Conservation (phyloP, 2,888 invertebrate species). For the Pterostichus niger region DNA sequence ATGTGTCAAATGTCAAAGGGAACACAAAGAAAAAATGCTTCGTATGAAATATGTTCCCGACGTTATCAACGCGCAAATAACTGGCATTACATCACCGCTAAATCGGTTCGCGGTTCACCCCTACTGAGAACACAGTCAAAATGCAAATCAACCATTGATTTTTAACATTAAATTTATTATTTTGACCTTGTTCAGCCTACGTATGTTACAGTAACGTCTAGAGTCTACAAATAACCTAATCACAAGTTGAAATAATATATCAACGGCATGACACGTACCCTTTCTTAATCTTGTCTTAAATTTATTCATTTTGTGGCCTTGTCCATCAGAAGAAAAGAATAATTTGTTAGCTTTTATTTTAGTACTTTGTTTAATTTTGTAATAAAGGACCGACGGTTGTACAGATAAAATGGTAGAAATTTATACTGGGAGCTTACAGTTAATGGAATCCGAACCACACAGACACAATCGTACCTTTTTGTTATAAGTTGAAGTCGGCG, state of each 20-base stretch:
- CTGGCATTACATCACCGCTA: background rate
- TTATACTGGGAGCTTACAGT: too few species aligned
- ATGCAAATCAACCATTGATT: constrained; percentile 6
- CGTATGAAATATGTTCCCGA: background rate
- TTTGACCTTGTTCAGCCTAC: background rate
- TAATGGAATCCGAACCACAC: too few species aligned
- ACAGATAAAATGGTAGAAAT: background rate
- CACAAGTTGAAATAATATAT: background rate
- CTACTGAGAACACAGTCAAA: background rate
- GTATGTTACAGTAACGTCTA: background rate
- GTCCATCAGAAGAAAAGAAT: background rate
- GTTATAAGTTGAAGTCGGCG: too few species aligned
- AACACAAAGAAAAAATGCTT: background rate
- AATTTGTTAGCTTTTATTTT: background rate
- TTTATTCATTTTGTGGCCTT: background rate
- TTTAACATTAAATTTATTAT: constrained; percentile 8
- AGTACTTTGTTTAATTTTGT: background rate
- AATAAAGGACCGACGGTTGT: too few species aligned
- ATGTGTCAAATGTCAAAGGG: background rate
- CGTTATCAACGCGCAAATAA: background rate
- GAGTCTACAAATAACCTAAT: background rate
- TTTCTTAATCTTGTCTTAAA: background rate
- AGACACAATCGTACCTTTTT: too few species aligned
- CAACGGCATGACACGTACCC: background rate
- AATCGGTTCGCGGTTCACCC: constrained; percentile 3